Percentiles rank a stretch among this genome's conserved stretches.
Evolutionary conservation across 2,797 vertebrate species (phyloP).

Genomic region (Diplodus sargus): DNA sequence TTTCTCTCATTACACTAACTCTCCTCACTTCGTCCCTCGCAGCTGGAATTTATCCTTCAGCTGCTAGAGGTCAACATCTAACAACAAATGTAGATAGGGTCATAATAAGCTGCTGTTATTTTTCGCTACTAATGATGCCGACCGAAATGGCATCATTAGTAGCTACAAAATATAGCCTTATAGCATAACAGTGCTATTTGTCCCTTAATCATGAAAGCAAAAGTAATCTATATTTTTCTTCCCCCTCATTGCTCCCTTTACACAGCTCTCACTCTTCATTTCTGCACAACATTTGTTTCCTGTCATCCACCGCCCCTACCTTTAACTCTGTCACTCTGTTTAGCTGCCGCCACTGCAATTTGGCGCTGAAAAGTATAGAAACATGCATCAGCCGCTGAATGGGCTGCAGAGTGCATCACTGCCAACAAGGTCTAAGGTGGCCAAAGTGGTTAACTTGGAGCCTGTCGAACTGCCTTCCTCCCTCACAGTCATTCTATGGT

Average conservation of each 20-base stretch:
- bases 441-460: slow-evolving; percentile 85
- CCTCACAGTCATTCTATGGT: slow-evolving; percentile 29
- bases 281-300: slow-evolving; percentile 43
- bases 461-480: slow-evolving; percentile 69
- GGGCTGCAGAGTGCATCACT: slow-evolving; percentile 76
- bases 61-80: too few species aligned
- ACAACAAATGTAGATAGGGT: too few species aligned
- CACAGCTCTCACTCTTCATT: slow-evolving; percentile 28
- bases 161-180: neutral
- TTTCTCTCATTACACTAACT: too few species aligned
- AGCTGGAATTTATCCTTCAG: too few species aligned
- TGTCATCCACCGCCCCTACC: slow-evolving; percentile 42
- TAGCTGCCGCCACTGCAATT: slow-evolving; percentile 46
- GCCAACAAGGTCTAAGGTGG: slow-evolving; percentile 82
- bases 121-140: too few species aligned
- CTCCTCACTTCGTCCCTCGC: too few species aligned
- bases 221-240: neutral
- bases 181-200: neutral
- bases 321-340: slow-evolving; percentile 39
- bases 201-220: neutral
- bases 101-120: too few species aligned
- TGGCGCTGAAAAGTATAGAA: slow-evolving; percentile 65
- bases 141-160: too few species aligned
- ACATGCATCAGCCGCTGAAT: slow-evolving; percentile 74
- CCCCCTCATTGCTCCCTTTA: neutral